Conservation (phyloP, 2,113 vertebrate genomes). For the Amphiprion ocellaris region DNA sequence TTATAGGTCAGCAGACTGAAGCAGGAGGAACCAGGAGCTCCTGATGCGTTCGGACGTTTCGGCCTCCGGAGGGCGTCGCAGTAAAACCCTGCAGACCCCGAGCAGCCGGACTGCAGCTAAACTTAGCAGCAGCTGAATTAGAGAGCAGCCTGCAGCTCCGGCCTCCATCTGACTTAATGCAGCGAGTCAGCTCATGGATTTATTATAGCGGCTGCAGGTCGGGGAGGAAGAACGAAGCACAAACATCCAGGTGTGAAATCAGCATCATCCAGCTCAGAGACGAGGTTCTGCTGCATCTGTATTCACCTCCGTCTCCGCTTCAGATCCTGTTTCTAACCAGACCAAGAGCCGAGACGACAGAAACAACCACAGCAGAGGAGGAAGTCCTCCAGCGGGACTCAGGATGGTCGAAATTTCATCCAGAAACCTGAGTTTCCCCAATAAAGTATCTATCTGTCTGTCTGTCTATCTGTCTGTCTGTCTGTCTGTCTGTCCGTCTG, state of each 20-base stretch:
- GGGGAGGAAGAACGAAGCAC: neutral
- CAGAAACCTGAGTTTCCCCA: no score
- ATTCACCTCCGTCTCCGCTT: slow-evolving; percentile 12
- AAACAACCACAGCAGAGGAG: no score
- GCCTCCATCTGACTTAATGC: slow-evolving; percentile 44
- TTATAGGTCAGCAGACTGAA: slow-evolving; percentile 41
- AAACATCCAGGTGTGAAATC: slow-evolving; percentile 25
- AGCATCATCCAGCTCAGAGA: slow-evolving; percentile 22
- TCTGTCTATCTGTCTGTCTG: no score
- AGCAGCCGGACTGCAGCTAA: slow-evolving; percentile 36
- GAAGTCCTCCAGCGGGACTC: no score
- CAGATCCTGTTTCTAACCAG: neutral
- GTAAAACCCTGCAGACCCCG: slow-evolving; percentile 18
- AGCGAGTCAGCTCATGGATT: slow-evolving; percentile 55
- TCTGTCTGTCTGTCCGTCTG: no score
- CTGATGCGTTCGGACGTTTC: slow-evolving; percentile 40
- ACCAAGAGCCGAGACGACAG: no score
- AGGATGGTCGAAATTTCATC: no score
- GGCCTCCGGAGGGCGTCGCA: neutral
- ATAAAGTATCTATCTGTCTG: no score
- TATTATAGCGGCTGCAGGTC: slow-evolving; percentile 21
- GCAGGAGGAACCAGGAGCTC: neutral
- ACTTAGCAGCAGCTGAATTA: slow-evolving; percentile 51
- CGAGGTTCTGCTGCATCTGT: neutral
- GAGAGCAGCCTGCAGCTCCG: slow-evolving; percentile 11